These are phyloP conservation scores for Latrodectus hesperus DNA, from an alignment of 2,888 invertebrate species.

Conservation along the genomic window DNA sequence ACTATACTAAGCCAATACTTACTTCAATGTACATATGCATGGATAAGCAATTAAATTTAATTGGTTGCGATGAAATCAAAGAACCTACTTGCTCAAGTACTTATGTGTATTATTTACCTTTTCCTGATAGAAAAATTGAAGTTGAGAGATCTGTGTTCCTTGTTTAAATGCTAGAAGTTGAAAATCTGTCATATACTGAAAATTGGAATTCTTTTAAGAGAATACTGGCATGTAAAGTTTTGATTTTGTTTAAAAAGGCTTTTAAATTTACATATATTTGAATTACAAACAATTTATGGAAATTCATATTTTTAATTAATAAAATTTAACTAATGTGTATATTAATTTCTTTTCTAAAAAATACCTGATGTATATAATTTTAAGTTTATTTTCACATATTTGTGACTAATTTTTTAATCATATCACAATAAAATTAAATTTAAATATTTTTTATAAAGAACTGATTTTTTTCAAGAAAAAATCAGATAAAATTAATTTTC, in stretches of 20 bases:
- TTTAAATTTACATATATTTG: not conserved
- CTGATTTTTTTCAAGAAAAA: no score
- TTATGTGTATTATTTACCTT: conserved; percentile 48
- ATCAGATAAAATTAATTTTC: no score
- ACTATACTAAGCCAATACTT: conserved; percentile 33
- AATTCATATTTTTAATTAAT: not conserved
- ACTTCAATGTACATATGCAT: conserved; percentile 59
- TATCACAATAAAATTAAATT: no score
- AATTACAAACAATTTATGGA: not conserved
- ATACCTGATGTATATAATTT: no score
- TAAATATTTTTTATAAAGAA: no score
- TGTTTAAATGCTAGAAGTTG: not conserved
- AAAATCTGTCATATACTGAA: not conserved
- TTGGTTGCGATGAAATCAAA: conserved; percentile 56
- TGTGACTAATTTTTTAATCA: no score
- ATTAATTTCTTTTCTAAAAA: no score
- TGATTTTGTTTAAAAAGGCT: not conserved
- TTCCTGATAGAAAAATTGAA: conserved; percentile 8
- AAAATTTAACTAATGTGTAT: no score
- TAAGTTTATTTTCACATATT: no score
- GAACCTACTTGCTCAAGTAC: conserved; percentile 39
- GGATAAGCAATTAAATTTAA: conserved; percentile 23
- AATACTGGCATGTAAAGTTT: not conserved
- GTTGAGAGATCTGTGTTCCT: not conserved
- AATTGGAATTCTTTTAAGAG: not conserved